phyloP scores from a whole-genome alignment of 92 coral and sea anemone species.

The Scolanthus callimorphus region DNA sequence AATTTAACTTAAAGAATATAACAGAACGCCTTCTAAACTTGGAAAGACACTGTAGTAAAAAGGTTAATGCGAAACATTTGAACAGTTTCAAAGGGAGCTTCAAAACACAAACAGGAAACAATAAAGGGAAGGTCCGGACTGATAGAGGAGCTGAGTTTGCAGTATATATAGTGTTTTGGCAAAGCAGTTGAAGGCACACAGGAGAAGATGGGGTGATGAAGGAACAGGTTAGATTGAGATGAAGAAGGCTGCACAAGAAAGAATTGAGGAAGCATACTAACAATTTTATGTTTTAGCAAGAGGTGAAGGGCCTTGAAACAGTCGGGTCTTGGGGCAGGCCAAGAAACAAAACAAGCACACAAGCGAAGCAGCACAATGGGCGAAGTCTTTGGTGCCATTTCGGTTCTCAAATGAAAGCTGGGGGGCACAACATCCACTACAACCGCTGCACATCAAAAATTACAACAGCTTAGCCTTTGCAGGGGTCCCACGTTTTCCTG shows the following conservation, averaged over 20 bases:
- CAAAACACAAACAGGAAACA: conserved; percentile 25
- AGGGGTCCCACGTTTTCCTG: too few species aligned
- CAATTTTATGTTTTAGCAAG: conserved; percentile 14
- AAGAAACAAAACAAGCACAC: conserved; percentile 27
- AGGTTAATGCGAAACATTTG: conserved; percentile 9
- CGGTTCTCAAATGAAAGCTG: conserved; percentile 23
- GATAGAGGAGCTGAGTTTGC: conserved; percentile 37
- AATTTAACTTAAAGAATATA: conserved; percentile 11
- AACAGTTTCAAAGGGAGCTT: conserved; percentile 4
- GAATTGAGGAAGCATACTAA: conserved; percentile 44
- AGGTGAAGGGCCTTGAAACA: conserved; percentile 29
- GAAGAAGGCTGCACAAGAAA: conserved; percentile 15
- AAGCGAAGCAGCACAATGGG: conserved; percentile 47
- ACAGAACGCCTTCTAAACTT: conserved; percentile 4
- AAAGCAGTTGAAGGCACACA: conserved; percentile 38
- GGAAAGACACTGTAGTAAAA: background rate
- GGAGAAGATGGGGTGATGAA: too few species aligned
- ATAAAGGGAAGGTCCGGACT: conserved; percentile 10
- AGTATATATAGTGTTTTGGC: conserved; percentile 16
- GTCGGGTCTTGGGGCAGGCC: conserved; percentile 50
- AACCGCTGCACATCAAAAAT: too few species aligned
- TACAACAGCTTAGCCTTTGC: conserved; percentile 48
- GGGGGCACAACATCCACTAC: too few species aligned
- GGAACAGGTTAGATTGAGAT: conserved; percentile 45
- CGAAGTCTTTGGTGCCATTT: conserved; percentile 31